These are phyloP conservation scores for Rhinophrynus dorsalis DNA, from an alignment of 2,797 vertebrate species.

Conservation along the genomic window DNA sequence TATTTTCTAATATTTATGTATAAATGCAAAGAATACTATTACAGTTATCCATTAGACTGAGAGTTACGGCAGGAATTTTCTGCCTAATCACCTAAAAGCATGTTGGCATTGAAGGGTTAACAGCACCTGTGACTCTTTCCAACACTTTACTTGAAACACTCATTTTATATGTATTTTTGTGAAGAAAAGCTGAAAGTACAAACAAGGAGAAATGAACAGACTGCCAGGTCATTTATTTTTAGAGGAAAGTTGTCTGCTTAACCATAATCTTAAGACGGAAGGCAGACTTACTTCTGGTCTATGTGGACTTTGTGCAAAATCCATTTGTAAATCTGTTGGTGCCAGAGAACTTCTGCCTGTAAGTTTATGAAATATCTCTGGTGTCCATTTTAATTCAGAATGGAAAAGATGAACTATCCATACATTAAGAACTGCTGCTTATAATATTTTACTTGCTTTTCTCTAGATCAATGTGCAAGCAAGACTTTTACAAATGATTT, in stretches of 20 bases:
- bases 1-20: too few relatives aligned
- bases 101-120: not conserved
- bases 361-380: too few relatives aligned
- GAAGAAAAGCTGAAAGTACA: slow-evolving; percentile 18
- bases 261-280: slow-evolving; percentile 22
- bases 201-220: not conserved
- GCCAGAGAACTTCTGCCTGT: slow-evolving; percentile 7
- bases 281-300: slow-evolving; percentile 16
- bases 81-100: too few relatives aligned
- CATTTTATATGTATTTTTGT: slow-evolving; percentile 19
- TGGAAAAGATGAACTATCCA: too few relatives aligned
- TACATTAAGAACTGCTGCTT: too few relatives aligned
- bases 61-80: too few relatives aligned
- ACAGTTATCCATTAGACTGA: too few relatives aligned
- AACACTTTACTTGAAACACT: not conserved
- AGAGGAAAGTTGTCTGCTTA: slow-evolving; percentile 13
- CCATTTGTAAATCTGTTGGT: slow-evolving; percentile 16
- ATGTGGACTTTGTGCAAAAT: slow-evolving; percentile 12
- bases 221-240: slow-evolving; percentile 17
- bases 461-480: too few relatives aligned
- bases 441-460: too few relatives aligned
- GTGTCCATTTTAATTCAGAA: too few relatives aligned
- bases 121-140: not conserved
- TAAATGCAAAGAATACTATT: too few relatives aligned
- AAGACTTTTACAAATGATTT: too few relatives aligned